These are phyloP conservation scores for Xiphydria camelus DNA, from an alignment of 2,888 invertebrate genomes.

Conservation along the genomic window DNA sequence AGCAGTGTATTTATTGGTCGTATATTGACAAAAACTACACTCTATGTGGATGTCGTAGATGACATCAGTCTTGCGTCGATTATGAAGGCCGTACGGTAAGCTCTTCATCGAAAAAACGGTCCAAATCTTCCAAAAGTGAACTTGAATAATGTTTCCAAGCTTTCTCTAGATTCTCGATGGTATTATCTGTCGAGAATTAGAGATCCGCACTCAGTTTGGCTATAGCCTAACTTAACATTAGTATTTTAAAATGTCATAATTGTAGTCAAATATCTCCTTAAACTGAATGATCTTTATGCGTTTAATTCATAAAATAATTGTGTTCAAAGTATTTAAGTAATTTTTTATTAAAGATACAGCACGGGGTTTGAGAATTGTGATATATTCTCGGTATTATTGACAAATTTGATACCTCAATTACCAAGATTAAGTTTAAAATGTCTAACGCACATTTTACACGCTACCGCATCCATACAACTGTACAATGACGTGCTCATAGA, in stretches of 20 bases:
- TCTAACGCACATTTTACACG: slow-evolving; percentile 69
- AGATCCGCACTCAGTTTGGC: no score
- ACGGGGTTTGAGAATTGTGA: slow-evolving; percentile 6
- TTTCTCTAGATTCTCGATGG: no score
- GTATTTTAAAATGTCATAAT: no score
- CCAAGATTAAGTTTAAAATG: slow-evolving; percentile 65
- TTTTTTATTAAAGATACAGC: slow-evolving; percentile 28
- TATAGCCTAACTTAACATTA: no score
- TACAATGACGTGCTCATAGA: slow-evolving; percentile 59
- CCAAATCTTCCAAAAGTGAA: no score
- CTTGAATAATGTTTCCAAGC: neutral
- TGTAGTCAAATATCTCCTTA: no score
- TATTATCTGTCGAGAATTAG: no score
- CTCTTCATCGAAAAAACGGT: no score
- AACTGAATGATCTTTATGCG: no score
- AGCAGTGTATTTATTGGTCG: slow-evolving; percentile 59
- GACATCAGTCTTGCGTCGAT: slow-evolving; percentile 70
- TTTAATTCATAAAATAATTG: no score
- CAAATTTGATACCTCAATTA: slow-evolving; percentile 57
- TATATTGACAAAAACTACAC: slow-evolving; percentile 62
- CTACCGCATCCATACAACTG: slow-evolving; percentile 62
- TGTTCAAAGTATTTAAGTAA: no score
- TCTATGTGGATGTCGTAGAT: slow-evolving; percentile 61
- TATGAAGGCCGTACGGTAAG: slow-evolving; percentile 61
- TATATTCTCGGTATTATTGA: no score